These are phyloP conservation scores for Zhuqinia jingwanae DNA, from an alignment of 2,888 invertebrate species.

Conservation along the genomic window DNA sequence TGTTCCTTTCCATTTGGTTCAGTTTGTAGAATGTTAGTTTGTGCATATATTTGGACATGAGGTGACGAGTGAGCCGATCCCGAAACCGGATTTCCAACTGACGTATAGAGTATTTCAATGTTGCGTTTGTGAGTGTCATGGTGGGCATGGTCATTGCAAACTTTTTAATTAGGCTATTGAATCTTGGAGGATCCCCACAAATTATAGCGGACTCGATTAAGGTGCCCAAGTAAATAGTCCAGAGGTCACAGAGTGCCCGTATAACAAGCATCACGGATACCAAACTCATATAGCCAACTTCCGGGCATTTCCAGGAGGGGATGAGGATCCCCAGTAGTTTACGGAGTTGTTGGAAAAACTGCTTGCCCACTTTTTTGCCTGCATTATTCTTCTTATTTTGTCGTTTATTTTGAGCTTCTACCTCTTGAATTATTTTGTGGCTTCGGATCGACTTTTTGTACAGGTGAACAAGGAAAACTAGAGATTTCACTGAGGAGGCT, in stretches of 20 bases:
- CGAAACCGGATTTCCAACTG: constrained; percentile 92
- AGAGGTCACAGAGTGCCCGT: constrained; percentile 96
- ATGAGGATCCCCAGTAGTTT: constrained; percentile 86
- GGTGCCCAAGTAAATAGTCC: constrained; percentile 98
- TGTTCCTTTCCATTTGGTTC: constrained; percentile 93
- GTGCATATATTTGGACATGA: constrained; percentile 96
- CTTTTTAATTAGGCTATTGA: constrained; percentile 73
- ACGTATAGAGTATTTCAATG: constrained; percentile 61
- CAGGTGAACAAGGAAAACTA: constrained; percentile 43
- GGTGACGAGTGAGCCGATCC: constrained; percentile 91
- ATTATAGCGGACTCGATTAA: constrained; percentile 89
- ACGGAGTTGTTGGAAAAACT: constrained; percentile 69
- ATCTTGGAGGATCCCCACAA: constrained; percentile 67
- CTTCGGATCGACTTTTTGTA: constrained; percentile 56
- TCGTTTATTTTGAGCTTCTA: constrained; percentile 51
- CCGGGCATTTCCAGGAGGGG: constrained; percentile 89
- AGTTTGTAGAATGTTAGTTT: constrained; percentile 98
- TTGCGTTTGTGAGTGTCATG: constrained; percentile 63
- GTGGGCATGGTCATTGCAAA: constrained; percentile 78
- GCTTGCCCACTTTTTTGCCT: constrained; percentile 41
- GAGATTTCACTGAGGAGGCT: constrained; percentile 52
- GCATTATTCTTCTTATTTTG: not conserved
- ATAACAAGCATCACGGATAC: constrained; percentile 92
- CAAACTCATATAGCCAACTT: constrained; percentile 87
- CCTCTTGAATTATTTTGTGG: constrained; percentile 45